These are phyloP conservation scores for Propithecus deckenii DNA, from an alignment of 2,797 vertebrate genomes.

Conservation along the genomic window DNA sequence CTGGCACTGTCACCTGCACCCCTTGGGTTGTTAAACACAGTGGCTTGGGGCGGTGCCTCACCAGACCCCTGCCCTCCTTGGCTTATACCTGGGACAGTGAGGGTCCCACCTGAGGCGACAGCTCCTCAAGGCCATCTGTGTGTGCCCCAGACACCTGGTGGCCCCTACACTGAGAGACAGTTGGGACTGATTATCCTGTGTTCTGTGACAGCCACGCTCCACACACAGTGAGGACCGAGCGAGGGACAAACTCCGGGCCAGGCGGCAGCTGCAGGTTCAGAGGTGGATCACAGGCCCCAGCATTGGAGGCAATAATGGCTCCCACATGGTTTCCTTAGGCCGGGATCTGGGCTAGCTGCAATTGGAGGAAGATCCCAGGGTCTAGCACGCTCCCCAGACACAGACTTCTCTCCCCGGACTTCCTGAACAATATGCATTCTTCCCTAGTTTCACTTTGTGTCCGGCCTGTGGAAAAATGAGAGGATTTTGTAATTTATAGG, in stretches of 20 bases:
- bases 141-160: accelerated
- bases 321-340: background rate
- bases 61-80: background rate
- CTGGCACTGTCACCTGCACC: background rate
- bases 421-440: background rate
- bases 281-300: background rate
- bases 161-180: background rate
- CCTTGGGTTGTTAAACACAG: background rate
- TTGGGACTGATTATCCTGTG: background rate
- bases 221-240: background rate
- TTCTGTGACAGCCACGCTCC: accelerated
- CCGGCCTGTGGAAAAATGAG: background rate
- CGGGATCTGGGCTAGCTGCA: background rate
- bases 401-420: background rate
- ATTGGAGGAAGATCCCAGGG: background rate
- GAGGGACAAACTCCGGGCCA: background rate
- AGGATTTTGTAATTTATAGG: background rate
- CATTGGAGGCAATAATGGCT: accelerated
- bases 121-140: background rate
- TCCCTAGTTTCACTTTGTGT: background rate
- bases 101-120: accelerated
- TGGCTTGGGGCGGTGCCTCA: background rate
- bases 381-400: background rate
- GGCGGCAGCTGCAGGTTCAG: background rate
- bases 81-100: background rate